A percentile compares a stretch with the other conserved stretches of the same genome.
phyloP scores from a whole-genome alignment of 2,113 vertebrate species.

The Heterotilapia buettikoferi region DNA sequence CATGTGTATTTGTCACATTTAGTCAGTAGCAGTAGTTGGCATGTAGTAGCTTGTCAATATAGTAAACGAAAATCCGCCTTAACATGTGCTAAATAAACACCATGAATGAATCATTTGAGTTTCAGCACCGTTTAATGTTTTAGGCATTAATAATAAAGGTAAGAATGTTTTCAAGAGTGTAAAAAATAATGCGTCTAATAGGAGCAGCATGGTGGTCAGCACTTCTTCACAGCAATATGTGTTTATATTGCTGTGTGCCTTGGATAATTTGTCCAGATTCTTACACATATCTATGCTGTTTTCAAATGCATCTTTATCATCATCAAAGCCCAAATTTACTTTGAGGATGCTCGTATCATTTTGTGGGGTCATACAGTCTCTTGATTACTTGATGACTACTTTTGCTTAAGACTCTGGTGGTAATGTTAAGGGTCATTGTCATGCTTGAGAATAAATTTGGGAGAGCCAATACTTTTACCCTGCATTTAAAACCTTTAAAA shows the following conservation, averaged over 20 bases:
- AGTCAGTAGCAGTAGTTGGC: not conserved
- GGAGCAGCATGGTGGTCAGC: not conserved
- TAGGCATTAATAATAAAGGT: not conserved
- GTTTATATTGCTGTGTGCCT: not conserved
- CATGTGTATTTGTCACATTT: not conserved
- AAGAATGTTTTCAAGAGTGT: not conserved
- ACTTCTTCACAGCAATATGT: not conserved
- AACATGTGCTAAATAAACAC: not conserved
- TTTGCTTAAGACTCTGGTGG: not conserved
- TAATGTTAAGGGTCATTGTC: not conserved
- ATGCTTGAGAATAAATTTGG: not conserved
- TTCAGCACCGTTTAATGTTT: not conserved
- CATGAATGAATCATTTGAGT: not conserved
- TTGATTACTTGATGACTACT: not conserved
- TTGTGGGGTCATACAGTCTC: not conserved
- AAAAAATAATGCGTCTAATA: not conserved
- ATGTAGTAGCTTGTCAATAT: not conserved
- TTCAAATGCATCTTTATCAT: not conserved
- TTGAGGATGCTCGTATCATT: not conserved
- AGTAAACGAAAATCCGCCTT: not conserved
- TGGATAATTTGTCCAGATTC: not conserved
- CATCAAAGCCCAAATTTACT: not conserved
- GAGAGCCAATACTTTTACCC: not conserved
- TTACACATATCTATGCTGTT: not conserved
- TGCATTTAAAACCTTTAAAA: not conserved